Percentiles rank a stretch among this genome's conserved stretches.
Conservation (phyloP, 92 coral and sea anemone species). For the Actinernus sp. region DNA sequence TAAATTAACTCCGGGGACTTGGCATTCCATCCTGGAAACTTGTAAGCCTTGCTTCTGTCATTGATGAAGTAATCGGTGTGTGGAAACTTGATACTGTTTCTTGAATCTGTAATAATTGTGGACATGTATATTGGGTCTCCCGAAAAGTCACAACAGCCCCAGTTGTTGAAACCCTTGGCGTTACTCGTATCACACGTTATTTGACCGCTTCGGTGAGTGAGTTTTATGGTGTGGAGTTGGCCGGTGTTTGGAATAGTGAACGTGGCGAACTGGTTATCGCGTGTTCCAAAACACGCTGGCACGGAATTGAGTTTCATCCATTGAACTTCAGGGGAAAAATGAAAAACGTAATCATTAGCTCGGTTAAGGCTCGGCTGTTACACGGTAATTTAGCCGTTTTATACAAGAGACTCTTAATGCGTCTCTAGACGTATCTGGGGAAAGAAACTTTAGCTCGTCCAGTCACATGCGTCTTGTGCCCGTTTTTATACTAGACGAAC, state of each 20-base stretch:
- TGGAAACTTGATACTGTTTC: slow-evolving; percentile 1
- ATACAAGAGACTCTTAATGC: too few species aligned
- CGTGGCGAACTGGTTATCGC: background rate
- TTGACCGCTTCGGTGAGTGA: slow-evolving; percentile 1
- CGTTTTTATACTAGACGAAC: too few species aligned
- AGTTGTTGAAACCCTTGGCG: slow-evolving; percentile 12
- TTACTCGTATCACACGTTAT: slow-evolving; percentile 11
- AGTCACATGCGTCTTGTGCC: too few species aligned
- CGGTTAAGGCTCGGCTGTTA: background rate
- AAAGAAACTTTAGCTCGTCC: too few species aligned
- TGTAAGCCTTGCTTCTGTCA: background rate
- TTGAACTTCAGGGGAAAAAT: background rate
- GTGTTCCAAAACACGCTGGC: slow-evolving; percentile 19
- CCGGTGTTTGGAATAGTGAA: slow-evolving; percentile 4
- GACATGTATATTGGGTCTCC: slow-evolving; percentile 4
- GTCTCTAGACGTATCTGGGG: too few species aligned
- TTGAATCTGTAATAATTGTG: slow-evolving; percentile 1
- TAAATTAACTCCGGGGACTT: slow-evolving; percentile 5
- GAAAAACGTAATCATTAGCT: background rate
- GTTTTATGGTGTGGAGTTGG: slow-evolving; percentile 9
- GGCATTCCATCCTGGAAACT: slow-evolving; percentile 8
- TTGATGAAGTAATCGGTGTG: background rate
- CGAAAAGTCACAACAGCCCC: slow-evolving; percentile 12
- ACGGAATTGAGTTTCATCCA: slow-evolving; percentile 15
- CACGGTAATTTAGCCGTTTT: background rate